Percentiles rank a stretch among this genome's conserved stretches.
phyloP scores from a whole-genome alignment of 2,113 vertebrate genomes.

The Elephas maximus region DNA sequence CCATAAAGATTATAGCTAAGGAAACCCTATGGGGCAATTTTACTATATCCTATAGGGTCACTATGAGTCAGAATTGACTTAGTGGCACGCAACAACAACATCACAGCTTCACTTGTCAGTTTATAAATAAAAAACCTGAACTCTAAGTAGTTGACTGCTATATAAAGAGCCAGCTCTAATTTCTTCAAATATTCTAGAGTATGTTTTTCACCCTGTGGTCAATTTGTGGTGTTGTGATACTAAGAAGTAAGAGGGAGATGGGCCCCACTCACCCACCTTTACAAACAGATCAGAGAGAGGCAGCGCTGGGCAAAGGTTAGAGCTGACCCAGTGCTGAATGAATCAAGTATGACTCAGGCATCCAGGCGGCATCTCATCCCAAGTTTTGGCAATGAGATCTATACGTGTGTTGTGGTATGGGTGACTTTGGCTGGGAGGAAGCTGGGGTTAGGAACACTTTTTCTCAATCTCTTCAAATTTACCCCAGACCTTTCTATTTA shows the following conservation, averaged over 20 bases:
- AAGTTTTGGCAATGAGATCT: not conserved
- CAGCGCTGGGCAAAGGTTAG: no score
- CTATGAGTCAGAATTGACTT: no score
- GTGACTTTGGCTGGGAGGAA: not conserved
- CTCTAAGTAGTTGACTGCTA: not conserved
- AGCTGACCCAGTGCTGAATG: no score
- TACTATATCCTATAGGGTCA: no score
- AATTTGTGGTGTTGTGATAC: no score
- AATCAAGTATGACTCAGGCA: not conserved
- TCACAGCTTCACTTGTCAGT: not conserved
- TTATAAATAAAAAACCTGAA: not conserved
- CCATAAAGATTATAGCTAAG: no score
- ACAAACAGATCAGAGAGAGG: not conserved
- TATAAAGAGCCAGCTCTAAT: not conserved
- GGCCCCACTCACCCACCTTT: not conserved
- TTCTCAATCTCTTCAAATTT: not conserved
- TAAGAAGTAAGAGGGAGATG: not conserved
- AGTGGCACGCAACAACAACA: no score
- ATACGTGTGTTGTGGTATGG: not conserved
- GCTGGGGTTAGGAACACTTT: not conserved
- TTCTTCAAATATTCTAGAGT: not conserved
- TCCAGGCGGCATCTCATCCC: not conserved
- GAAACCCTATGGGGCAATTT: no score
- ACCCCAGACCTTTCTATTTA: not conserved
- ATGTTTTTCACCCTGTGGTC: not conserved